Percentiles rank a stretch among this genome's conserved stretches.
Conservation (phyloP, 2,113 vertebrate genomes). For the Chlorodrepanis virens region DNA sequence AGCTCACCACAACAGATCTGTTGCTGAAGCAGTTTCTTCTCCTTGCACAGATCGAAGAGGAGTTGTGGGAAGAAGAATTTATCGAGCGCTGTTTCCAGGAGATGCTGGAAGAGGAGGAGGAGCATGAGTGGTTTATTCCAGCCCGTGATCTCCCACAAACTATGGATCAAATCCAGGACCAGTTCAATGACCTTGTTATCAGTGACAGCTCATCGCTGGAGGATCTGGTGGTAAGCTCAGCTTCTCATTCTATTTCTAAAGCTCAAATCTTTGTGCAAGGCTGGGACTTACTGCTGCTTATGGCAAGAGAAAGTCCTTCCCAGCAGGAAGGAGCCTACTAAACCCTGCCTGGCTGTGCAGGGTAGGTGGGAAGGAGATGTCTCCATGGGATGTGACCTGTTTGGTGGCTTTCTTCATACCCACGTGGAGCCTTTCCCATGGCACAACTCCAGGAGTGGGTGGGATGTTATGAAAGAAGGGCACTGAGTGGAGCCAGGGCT, state of each 20-base stretch:
- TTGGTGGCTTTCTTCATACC: background rate
- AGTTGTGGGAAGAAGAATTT: slow-evolving; percentile 94
- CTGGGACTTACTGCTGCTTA: background rate
- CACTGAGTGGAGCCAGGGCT: background rate
- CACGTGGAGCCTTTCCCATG: background rate
- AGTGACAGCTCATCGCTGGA: slow-evolving; percentile 80
- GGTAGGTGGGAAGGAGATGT: background rate
- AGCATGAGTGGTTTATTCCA: slow-evolving; percentile 92
- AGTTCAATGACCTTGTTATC: slow-evolving; percentile 84
- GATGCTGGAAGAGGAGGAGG: slow-evolving; percentile 92
- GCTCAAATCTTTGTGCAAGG: background rate
- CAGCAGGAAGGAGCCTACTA: background rate
- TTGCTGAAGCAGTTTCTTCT: background rate
- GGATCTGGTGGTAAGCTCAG: slow-evolving; percentile 80
- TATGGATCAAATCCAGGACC: slow-evolving; percentile 85
- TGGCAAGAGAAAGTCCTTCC: background rate
- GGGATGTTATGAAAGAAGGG: background rate
- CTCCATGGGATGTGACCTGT: background rate
- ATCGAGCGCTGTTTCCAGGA: slow-evolving; percentile 92
- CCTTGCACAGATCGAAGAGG: slow-evolving; percentile 83
- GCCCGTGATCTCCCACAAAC: slow-evolving; percentile 88
- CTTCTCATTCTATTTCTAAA: slow-evolving; percentile 24
- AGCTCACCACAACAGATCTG: background rate
- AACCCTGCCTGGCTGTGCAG: background rate
- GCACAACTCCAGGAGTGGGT: background rate